Conservation (phyloP, 2,113 vertebrate genomes). For the Agapornis roseicollis region DNA sequence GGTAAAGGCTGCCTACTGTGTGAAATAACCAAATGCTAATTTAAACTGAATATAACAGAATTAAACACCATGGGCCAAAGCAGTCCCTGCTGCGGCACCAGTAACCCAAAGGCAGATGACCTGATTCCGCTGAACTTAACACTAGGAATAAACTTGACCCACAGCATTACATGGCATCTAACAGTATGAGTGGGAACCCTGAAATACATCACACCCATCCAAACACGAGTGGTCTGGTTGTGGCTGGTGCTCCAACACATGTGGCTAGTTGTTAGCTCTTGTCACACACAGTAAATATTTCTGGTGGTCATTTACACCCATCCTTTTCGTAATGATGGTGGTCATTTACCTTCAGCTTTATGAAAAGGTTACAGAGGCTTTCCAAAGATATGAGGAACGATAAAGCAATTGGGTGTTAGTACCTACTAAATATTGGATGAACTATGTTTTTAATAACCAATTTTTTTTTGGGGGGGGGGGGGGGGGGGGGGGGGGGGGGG, state of each 20-base stretch:
- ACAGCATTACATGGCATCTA: fast-evolving
- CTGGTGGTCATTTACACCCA: not conserved
- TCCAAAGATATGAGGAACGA: not conserved
- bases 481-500: no score
- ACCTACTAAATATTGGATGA: not conserved
- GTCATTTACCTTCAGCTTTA: not conserved
- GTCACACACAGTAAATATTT: not conserved
- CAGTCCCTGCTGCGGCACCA: not conserved
- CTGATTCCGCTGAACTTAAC: not conserved
- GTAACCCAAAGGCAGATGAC: not conserved
- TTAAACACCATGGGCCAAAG: not conserved
- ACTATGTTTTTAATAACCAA: not conserved
- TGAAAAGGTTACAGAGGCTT: not conserved
- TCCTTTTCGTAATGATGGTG: not conserved
- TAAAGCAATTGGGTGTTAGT: not conserved
- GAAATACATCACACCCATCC: not conserved
- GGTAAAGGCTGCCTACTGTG: constrained; percentile 21
- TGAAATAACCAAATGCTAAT: constrained; percentile 29
- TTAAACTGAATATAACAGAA: not conserved
- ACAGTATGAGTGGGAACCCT: not conserved
- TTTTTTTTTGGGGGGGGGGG: fast-evolving
- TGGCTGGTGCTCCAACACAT: not conserved
- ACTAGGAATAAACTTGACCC: not conserved
- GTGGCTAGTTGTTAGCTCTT: not conserved
- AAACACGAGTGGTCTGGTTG: not conserved